These are phyloP conservation scores for Drosophila seguyi DNA, from an alignment of 1,140 invertebrate genomes.

Conservation along the genomic window DNA sequence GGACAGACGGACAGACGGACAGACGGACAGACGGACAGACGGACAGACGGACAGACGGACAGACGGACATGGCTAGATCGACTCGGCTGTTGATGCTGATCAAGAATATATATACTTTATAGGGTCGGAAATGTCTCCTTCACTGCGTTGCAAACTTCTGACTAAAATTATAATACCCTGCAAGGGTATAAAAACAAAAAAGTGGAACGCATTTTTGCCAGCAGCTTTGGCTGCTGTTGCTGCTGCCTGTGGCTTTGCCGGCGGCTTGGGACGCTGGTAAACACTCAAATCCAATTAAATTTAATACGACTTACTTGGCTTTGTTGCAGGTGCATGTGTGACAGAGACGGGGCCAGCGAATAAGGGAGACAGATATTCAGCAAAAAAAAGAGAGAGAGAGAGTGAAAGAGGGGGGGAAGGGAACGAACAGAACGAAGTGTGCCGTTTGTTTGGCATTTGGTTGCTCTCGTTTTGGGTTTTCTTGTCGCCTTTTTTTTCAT, in stretches of 20 bases:
- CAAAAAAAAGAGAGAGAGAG: neutral
- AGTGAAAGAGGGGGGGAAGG: too few relatives aligned
- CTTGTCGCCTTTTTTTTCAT: constrained; percentile 19
- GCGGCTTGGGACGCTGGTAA: constrained; percentile 80
- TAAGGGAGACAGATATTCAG: constrained; percentile 2
- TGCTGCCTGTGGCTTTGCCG: constrained; percentile 62
- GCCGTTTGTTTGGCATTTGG: constrained; percentile 74
- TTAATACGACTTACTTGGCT: constrained; percentile 83
- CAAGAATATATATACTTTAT: too few relatives aligned
- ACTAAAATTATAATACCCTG: too few relatives aligned
- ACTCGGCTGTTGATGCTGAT: too few relatives aligned
- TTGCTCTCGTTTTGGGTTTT: constrained; percentile 49
- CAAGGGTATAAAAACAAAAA: too few relatives aligned
- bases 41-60: too few relatives aligned
- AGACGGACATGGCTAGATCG: too few relatives aligned
- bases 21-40: too few relatives aligned
- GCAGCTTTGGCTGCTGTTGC: constrained; percentile 69
- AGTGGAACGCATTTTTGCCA: constrained; percentile 69
- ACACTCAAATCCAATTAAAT: constrained; percentile 85
- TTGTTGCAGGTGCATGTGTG: constrained; percentile 53
- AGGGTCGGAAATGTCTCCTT: too few relatives aligned
- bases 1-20: too few relatives aligned
- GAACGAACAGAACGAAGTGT: constrained; percentile 19
- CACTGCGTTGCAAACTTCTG: too few relatives aligned
- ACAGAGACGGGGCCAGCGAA: neutral